Conservation (phyloP, 2,113 vertebrate genomes). For the Periophthalmus modestus region DNA sequence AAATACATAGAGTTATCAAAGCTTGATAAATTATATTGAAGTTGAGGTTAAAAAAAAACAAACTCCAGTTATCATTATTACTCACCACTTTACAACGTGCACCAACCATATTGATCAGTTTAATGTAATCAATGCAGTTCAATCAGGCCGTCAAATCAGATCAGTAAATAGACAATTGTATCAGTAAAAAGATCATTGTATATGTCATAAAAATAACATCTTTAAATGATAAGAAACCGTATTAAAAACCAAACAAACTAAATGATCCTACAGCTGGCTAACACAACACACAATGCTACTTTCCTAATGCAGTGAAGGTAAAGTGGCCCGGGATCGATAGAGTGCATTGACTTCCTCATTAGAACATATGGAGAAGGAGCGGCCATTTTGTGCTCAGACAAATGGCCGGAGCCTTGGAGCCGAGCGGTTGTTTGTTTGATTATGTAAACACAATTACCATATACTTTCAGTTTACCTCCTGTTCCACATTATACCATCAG, state of each 20-base stretch:
- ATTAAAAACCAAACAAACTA: not conserved
- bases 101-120: not conserved
- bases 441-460: constrained; percentile 23
- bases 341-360: constrained; percentile 11
- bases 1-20: too few species aligned
- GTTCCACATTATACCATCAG: constrained; percentile 31
- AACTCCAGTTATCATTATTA: not conserved
- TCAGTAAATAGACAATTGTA: too few species aligned
- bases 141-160: too few species aligned
- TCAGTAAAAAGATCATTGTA: too few species aligned
- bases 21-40: too few species aligned
- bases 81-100: not conserved
- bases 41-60: not conserved
- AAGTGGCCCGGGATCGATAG: not conserved
- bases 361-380: constrained; percentile 1
- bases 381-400: not conserved
- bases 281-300: not conserved
- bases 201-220: not conserved
- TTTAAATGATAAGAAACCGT: not conserved
- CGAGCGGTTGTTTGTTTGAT: not conserved
- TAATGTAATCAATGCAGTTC: not conserved
- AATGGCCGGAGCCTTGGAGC: not conserved
- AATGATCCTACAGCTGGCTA: not conserved
- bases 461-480: constrained; percentile 16
- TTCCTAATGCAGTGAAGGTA: not conserved